A percentile compares a stretch with the other conserved stretches of the same genome.
phyloP scores from a whole-genome alignment of 2,888 invertebrate species.

The Nemotelus nigrinus region DNA sequence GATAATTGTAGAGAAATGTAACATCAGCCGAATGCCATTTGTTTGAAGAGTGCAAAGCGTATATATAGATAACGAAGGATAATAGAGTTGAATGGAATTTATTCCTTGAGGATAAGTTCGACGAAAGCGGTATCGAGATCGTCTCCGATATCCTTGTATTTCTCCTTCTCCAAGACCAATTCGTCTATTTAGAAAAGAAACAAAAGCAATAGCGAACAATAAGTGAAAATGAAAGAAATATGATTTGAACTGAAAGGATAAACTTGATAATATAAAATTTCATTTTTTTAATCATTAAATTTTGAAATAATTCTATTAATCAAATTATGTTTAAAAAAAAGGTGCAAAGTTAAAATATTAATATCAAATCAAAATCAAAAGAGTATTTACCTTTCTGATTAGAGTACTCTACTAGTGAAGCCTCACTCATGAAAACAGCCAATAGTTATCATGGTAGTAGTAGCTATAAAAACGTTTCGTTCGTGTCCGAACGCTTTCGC shows the following conservation, averaged over 20 bases:
- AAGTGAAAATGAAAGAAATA: constrained; percentile 39
- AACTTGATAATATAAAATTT: constrained; percentile 47
- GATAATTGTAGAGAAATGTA: neutral
- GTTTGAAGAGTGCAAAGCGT: constrained; percentile 17
- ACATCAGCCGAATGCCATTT: constrained; percentile 19
- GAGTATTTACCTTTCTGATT: constrained; percentile 38
- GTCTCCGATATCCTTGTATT: constrained; percentile 99
- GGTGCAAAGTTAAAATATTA: constrained; percentile 30
- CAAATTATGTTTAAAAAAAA: constrained; percentile 2
- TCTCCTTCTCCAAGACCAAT: constrained; percentile 96
- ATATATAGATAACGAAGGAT: constrained; percentile 5
- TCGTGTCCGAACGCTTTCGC: neutral
- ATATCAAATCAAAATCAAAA: constrained; percentile 29
- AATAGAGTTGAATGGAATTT: constrained; percentile 56
- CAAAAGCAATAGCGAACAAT: constrained; percentile 49
- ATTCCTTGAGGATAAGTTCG: constrained; percentile 84
- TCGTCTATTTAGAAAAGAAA: constrained; percentile 74
- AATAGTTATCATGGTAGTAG: constrained; percentile 2
- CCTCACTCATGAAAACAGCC: constrained; percentile 40
- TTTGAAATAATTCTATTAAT: neutral
- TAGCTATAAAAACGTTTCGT: neutral
- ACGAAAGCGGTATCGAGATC: constrained; percentile 99
- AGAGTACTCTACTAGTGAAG: constrained; percentile 34
- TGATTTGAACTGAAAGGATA: constrained; percentile 43
- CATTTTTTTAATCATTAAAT: constrained; percentile 5